phyloP scores from a whole-genome alignment of 1,140 invertebrate species.

The Caenorhabditis latens region DNA sequence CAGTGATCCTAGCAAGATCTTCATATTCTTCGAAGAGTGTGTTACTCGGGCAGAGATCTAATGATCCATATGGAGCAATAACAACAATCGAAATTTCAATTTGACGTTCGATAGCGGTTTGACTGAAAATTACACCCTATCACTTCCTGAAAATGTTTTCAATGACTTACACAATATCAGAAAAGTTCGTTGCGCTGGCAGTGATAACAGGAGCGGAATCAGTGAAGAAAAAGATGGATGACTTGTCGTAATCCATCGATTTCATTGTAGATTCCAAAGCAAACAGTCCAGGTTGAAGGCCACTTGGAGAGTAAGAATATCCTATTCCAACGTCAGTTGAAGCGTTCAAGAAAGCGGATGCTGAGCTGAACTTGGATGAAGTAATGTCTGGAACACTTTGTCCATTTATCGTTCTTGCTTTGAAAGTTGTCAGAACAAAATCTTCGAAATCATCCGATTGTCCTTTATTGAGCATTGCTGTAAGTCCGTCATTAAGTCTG shows the following conservation, averaged over 20 bases:
- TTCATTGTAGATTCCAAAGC: constrained; percentile 26
- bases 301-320: constrained; percentile 37
- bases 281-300: constrained; percentile 23
- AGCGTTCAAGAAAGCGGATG: constrained; percentile 34
- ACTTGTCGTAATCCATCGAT: constrained; percentile 52
- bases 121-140: neutral
- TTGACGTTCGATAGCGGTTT: constrained; percentile 22
- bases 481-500: constrained; percentile 6
- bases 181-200: neutral
- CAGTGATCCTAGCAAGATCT: neutral
- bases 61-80: constrained; percentile 30
- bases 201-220: neutral
- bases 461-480: constrained; percentile 17
- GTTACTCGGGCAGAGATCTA: neutral
- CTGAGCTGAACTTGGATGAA: constrained; percentile 14
- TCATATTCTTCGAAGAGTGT: neutral
- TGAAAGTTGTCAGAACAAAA: constrained; percentile 30
- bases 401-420: constrained; percentile 13
- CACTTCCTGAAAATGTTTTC: neutral
- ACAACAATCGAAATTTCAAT: constrained; percentile 47
- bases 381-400: neutral
- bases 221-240: constrained; percentile 44
- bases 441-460: constrained; percentile 13
- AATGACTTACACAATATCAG: constrained; percentile 28
- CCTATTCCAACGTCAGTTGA: neutral